Percentiles rank a stretch among this genome's conserved stretches.
These are phyloP conservation scores for Trichomalopsis sarcophagae DNA, from an alignment of 1,140 invertebrate species.

Conservation along the genomic window DNA sequence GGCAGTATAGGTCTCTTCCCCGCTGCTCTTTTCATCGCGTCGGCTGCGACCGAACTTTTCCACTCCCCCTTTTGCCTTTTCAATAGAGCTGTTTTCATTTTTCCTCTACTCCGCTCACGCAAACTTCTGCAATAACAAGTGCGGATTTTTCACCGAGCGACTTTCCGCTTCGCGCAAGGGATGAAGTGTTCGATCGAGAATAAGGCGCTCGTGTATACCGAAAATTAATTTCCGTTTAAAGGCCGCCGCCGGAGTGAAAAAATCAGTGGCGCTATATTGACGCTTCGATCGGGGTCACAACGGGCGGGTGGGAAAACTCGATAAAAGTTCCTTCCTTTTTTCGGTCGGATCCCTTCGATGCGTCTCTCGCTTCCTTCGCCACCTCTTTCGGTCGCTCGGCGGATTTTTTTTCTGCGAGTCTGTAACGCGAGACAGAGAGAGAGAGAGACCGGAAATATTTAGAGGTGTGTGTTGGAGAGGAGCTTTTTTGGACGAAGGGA, in stretches of 20 bases:
- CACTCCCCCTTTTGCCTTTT: neutral
- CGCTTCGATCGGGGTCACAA: slow-evolving; percentile 9
- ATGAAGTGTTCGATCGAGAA: neutral
- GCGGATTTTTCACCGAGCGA: slow-evolving; percentile 4
- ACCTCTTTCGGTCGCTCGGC: neutral
- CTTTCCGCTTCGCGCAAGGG: neutral
- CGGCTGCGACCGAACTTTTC: neutral
- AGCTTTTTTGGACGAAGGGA: neutral
- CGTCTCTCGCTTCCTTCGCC: neutral
- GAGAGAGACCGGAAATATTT: neutral
- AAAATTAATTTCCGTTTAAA: slow-evolving; percentile 27
- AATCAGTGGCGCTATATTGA: neutral
- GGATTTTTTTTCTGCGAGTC: neutral
- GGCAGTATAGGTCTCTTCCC: neutral
- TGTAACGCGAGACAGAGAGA: neutral
- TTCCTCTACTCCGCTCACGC: neutral
- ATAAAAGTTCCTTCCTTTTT: slow-evolving; percentile 19
- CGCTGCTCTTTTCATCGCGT: neutral
- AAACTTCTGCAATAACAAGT: slow-evolving; percentile 36
- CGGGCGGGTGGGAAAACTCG: neutral
- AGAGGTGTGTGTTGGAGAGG: neutral
- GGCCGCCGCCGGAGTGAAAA: neutral
- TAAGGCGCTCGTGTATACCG: neutral
- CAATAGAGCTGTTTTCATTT: slow-evolving; percentile 1
- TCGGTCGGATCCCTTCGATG: neutral